Conservation (phyloP, 2,888 invertebrate genomes). For the Agapostemon virescens region DNA sequence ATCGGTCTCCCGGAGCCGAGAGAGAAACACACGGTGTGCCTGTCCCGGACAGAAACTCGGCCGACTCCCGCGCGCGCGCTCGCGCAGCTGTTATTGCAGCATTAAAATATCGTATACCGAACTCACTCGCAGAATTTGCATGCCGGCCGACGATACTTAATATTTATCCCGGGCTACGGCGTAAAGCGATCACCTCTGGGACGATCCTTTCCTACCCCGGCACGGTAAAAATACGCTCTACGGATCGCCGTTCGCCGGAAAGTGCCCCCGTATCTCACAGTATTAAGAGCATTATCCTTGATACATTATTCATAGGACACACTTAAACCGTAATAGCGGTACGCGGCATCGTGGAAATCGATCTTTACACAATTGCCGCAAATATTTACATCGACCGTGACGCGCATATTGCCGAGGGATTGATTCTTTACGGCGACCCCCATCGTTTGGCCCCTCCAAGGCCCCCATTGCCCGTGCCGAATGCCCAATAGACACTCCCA, state of each 20-base stretch:
- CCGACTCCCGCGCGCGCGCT: not conserved
- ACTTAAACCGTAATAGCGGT: conserved; percentile 58
- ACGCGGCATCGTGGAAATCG: conserved; percentile 60
- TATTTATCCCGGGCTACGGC: conserved; percentile 24
- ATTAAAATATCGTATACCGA: conserved; percentile 38
- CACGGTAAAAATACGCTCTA: conserved; percentile 29
- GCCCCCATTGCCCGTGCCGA: conserved; percentile 38
- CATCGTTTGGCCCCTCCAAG: conserved; percentile 12
- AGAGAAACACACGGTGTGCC: conserved; percentile 17
- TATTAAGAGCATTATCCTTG: conserved; percentile 64
- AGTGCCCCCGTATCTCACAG: conserved; percentile 33
- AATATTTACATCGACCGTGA: conserved; percentile 75
- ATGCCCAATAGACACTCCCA: conserved; percentile 40
- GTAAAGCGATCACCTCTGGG: conserved; percentile 34
- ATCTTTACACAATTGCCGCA: conserved; percentile 73
- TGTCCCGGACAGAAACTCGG: conserved; percentile 10
- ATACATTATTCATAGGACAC: conserved; percentile 72
- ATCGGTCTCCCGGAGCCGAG: conserved; percentile 7
- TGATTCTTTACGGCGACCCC: conserved; percentile 73
- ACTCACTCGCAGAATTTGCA: conserved; percentile 32
- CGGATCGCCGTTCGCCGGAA: conserved; percentile 27
- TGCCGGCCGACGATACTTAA: conserved; percentile 32
- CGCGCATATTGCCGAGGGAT: conserved; percentile 69
- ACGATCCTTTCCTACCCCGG: not conserved
- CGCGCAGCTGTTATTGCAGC: conserved; percentile 28